Percentiles rank a stretch among this genome's conserved stretches.
Evolutionary conservation across 1,140 invertebrate species (phyloP).

Genomic region (Dolichoris vasculosae): DNA sequence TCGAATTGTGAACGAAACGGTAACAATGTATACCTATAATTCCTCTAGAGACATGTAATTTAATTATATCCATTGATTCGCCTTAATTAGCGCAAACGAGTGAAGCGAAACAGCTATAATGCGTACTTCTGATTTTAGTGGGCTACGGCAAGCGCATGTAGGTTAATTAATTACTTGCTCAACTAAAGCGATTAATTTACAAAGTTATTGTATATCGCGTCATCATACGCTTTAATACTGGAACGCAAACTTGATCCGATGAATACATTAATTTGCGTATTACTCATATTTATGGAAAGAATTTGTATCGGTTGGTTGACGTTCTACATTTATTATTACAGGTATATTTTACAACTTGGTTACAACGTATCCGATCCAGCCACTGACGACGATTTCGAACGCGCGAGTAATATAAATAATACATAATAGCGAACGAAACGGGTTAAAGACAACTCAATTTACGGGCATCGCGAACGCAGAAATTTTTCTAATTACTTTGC

Average conservation of each 20-base stretch:
- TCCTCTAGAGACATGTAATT: background rate
- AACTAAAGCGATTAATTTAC: constrained; percentile 20
- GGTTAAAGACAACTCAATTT: background rate
- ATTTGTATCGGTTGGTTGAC: background rate
- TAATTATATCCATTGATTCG: constrained; percentile 16
- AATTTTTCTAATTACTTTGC: background rate
- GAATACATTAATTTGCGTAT: background rate
- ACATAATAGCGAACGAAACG: background rate
- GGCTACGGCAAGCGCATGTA: background rate
- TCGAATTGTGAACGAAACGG: background rate
- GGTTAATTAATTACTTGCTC: constrained; percentile 14
- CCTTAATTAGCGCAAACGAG: constrained; percentile 28
- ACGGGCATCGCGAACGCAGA: background rate
- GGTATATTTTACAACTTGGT: background rate
- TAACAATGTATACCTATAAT: background rate
- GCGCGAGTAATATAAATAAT: background rate
- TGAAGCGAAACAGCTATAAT: constrained; percentile 9
- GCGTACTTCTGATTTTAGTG: background rate
- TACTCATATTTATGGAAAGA: background rate
- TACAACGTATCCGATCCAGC: background rate
- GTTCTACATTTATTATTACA: background rate
- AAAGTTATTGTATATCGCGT: constrained; percentile 16
- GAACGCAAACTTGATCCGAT: background rate
- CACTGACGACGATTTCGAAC: background rate
- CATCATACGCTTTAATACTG: background rate